Percentiles rank a stretch among this genome's conserved stretches.
phyloP scores from a whole-genome alignment of 2,888 invertebrate genomes.

The Lycophotia porphyrea region DNA sequence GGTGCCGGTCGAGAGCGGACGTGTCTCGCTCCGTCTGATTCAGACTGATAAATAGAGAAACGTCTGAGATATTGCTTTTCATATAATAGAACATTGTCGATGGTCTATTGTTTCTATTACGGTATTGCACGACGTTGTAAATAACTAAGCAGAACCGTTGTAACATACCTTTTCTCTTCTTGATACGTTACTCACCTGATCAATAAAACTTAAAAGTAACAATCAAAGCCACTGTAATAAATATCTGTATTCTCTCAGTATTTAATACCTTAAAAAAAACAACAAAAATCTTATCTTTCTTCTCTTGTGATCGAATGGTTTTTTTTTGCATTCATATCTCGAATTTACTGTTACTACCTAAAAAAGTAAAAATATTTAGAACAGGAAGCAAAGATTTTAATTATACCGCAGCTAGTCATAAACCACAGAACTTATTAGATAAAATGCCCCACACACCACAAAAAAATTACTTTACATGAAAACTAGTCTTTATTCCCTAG shows the following conservation, averaged over 20 bases:
- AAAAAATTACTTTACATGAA: slow-evolving; percentile 64
- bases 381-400: slow-evolving; percentile 50
- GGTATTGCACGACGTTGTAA: neutral
- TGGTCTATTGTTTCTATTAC: slow-evolving; percentile 24
- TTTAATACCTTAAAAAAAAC: no score
- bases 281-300: no score
- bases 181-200: neutral
- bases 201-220: slow-evolving; percentile 13
- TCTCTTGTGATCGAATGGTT: no score
- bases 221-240: slow-evolving; percentile 11
- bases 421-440: slow-evolving; percentile 50
- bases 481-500: slow-evolving; percentile 68
- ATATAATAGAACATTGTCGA: slow-evolving; percentile 3
- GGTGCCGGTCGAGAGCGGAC: slow-evolving; percentile 67
- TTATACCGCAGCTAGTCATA: slow-evolving; percentile 34
- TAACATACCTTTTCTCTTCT: slow-evolving; percentile 7
- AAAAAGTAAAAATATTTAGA: slow-evolving; percentile 26
- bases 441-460: slow-evolving; percentile 31
- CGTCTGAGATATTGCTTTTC: slow-evolving; percentile 39
- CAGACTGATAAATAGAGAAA: slow-evolving; percentile 52
- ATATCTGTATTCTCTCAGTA: neutral
- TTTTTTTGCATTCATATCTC: neutral
- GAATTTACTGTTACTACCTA: slow-evolving; percentile 3
- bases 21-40: slow-evolving; percentile 61
- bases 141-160: neutral